Percentiles rank a stretch among this genome's conserved stretches.
Conservation (phyloP, 1,140 invertebrate genomes). For the Littorina saxatilis region DNA sequence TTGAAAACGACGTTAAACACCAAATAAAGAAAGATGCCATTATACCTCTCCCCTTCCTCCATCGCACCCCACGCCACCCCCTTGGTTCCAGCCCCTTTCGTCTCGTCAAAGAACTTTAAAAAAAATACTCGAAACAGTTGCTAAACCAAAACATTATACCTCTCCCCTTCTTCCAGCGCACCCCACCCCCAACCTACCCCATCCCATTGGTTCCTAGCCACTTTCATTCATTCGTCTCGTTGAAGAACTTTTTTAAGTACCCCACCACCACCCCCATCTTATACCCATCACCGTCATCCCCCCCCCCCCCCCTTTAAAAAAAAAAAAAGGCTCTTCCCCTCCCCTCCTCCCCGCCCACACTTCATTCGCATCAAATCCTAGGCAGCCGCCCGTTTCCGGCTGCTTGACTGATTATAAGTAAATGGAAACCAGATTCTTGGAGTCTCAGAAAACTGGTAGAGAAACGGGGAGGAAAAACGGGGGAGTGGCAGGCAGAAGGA, state of each 20-base stretch:
- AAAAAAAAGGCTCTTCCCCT: background rate
- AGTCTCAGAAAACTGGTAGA: background rate
- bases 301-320: background rate
- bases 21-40: too few species aligned
- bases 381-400: slow-evolving; percentile 18
- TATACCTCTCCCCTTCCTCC: too few species aligned
- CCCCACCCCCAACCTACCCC: background rate
- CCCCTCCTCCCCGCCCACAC: background rate
- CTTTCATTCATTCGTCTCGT: background rate
- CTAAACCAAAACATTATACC: too few species aligned
- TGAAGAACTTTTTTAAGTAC: background rate
- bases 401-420: slow-evolving; percentile 31
- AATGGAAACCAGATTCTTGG: slow-evolving; percentile 28
- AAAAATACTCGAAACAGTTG: too few species aligned
- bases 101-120: too few species aligned
- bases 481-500: background rate
- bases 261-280: background rate
- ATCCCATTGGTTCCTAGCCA: background rate
- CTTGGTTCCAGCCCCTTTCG: too few species aligned
- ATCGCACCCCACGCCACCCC: too few species aligned
- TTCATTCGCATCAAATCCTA: background rate
- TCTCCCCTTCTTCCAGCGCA: too few species aligned
- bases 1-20: too few species aligned
- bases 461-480: background rate
- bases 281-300: background rate